Base-by-base conservation (phyloP, 2,888 invertebrate species). In the Halocaridina rubra region DNA sequence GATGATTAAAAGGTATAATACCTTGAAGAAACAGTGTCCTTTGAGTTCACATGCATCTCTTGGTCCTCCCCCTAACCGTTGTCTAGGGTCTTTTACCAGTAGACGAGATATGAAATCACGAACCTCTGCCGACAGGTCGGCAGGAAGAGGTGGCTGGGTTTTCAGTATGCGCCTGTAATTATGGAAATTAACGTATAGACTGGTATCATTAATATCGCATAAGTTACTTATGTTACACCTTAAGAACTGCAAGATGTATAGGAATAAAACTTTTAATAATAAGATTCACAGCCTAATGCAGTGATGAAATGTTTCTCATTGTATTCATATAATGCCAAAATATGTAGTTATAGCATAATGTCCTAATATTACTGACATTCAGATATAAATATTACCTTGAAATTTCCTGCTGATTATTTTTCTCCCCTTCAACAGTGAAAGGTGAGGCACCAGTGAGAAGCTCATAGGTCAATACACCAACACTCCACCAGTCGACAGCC, bases 401-500 rank as follows among this genome's bases (percentile, higher is more conserved):
- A 90, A 99, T 98, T 92, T 98, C 98, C 89, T 96, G 95, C 91
- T 98, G 98, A 0, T 96, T 95, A 91, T 98, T 98, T 90, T 94
- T 95, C 91, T 97, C 97, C 29, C 97, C 98, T 89, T 98, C 97
- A 0, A 98, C 96, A 8, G 98, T 98, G 92, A 99, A 99, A 2
- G 99, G 99, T 0, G 98, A 98, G 7, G 98, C 97, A 78, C 99
- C 98, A 0, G 98, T 98, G 80, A 99, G 92, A 64, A 99, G 93
- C 92, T 99, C 98, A 92, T 98, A 99, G 0, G 98, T 97, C 69
- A 99, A 92, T 1, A 99, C 98, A 7, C 98, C 98, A 7, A 98
- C 95, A 33, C 98, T 98, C 99, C 99, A 99, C 98, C 98, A 99
- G 92, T 99, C 99, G 5, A 98, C 98, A 75, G 97, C 96, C 95